Percentiles rank a stretch among this genome's conserved stretches.
Conservation (phyloP, 2,888 invertebrate genomes). For the Xylocampa areola region DNA sequence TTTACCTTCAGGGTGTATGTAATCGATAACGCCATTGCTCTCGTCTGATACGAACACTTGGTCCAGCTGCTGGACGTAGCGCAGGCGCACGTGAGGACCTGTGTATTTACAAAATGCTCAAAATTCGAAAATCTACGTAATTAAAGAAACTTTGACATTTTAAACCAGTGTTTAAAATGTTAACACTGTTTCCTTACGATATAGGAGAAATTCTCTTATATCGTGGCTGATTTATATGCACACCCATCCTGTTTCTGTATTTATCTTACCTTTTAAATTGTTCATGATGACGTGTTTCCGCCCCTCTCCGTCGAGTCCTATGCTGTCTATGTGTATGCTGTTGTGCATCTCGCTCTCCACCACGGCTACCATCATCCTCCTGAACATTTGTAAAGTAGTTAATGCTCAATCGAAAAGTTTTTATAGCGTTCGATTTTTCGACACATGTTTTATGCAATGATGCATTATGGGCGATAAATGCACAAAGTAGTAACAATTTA, state of each 20-base stretch:
- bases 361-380: slow-evolving; percentile 91
- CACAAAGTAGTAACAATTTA: too few species aligned
- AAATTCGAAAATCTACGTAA: too few species aligned
- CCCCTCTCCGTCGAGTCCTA: slow-evolving; percentile 91
- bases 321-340: slow-evolving; percentile 91
- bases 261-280: slow-evolving; percentile 73
- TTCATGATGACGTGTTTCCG: slow-evolving; percentile 70
- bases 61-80: slow-evolving; percentile 89
- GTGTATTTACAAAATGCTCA: slow-evolving; percentile 11
- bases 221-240: too few species aligned
- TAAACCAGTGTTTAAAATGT: too few species aligned
- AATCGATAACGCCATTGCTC: slow-evolving; percentile 91
- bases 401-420: too few species aligned
- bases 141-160: too few species aligned
- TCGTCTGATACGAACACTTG: slow-evolving; percentile 92
- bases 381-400: slow-evolving; percentile 65
- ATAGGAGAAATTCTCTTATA: too few species aligned
- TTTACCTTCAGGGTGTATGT: slow-evolving; percentile 90
- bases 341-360: slow-evolving; percentile 72
- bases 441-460: too few species aligned
- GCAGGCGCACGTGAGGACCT: slow-evolving; percentile 87
- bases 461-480: too few species aligned
- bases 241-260: too few species aligned
- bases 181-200: too few species aligned
- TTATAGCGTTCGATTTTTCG: too few species aligned